These are phyloP conservation scores for Sula dactylatra DNA, from an alignment of 2,113 vertebrate species.

Conservation along the genomic window DNA sequence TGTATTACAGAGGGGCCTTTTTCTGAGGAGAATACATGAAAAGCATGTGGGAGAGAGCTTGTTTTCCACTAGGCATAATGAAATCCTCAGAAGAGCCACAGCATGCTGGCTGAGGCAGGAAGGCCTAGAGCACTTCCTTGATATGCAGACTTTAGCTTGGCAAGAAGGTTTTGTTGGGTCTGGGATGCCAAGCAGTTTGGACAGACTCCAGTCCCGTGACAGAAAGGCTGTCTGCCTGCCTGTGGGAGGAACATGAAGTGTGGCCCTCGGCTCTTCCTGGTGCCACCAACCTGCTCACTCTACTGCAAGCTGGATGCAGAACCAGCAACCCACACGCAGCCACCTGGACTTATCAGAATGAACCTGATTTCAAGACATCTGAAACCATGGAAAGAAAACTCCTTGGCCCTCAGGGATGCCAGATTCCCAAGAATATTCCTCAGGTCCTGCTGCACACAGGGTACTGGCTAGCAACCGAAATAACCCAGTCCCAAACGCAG, in stretches of 20 bases:
- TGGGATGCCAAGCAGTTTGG: background rate
- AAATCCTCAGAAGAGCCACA: background rate
- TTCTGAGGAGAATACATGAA: background rate
- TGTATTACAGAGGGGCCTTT: background rate
- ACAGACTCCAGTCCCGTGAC: background rate
- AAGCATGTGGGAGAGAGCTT: background rate
- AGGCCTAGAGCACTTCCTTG: background rate
- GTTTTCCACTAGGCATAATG: background rate
- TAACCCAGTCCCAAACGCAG: background rate
- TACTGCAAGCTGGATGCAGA: background rate
- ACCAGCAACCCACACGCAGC: background rate
- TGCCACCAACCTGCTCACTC: background rate
- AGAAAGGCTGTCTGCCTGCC: background rate
- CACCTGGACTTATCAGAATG: background rate
- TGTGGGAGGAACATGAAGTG: background rate
- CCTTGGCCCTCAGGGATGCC: background rate
- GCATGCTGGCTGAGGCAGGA: background rate
- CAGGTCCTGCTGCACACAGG: background rate
- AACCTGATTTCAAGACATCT: background rate
- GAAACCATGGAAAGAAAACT: background rate
- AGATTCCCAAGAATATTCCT: background rate
- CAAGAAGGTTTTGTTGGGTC: background rate
- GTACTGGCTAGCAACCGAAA: background rate
- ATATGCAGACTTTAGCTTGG: slow-evolving; percentile 25
- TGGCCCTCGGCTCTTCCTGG: background rate